Conservation (phyloP, 35 echinoderm and acorn worm species). For the Eucidaris tribuloides region DNA sequence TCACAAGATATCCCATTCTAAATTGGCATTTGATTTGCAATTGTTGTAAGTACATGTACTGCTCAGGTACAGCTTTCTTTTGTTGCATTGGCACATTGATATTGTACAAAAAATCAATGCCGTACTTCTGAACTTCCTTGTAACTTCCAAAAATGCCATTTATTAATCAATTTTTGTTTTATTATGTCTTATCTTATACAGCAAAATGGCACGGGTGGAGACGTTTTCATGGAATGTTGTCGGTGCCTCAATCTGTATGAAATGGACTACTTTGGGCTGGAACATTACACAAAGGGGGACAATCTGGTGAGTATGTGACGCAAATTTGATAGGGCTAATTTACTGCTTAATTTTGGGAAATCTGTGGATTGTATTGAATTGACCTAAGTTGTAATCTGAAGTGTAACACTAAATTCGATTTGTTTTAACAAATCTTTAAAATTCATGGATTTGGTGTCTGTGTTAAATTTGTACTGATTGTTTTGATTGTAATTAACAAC, state of each 20-base stretch:
- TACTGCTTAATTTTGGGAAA: neutral
- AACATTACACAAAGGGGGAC: constrained; percentile 83
- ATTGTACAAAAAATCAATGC: too few relatives aligned
- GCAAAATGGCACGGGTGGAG: constrained; percentile 71
- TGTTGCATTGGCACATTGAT: too few relatives aligned
- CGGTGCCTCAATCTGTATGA: constrained; percentile 82
- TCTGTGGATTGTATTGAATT: neutral
- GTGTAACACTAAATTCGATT: neutral
- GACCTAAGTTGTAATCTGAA: neutral
- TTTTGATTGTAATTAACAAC: neutral
- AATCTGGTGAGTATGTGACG: constrained; percentile 65
- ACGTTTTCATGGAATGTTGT: constrained; percentile 85
- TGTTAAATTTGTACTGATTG: neutral
- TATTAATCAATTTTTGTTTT: too few relatives aligned
- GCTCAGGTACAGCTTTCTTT: too few relatives aligned
- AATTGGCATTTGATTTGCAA: too few relatives aligned
- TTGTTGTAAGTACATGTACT: too few relatives aligned
- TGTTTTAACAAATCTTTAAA: too few relatives aligned
- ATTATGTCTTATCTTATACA: too few relatives aligned
- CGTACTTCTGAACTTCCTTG: too few relatives aligned
- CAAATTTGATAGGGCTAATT: neutral
- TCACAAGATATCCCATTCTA: too few relatives aligned
- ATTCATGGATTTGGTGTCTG: neutral
- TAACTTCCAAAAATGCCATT: too few relatives aligned
- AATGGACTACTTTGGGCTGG: constrained; percentile 89